phyloP scores from a whole-genome alignment of 2,113 vertebrate genomes.

The Zosterops borbonicus region DNA sequence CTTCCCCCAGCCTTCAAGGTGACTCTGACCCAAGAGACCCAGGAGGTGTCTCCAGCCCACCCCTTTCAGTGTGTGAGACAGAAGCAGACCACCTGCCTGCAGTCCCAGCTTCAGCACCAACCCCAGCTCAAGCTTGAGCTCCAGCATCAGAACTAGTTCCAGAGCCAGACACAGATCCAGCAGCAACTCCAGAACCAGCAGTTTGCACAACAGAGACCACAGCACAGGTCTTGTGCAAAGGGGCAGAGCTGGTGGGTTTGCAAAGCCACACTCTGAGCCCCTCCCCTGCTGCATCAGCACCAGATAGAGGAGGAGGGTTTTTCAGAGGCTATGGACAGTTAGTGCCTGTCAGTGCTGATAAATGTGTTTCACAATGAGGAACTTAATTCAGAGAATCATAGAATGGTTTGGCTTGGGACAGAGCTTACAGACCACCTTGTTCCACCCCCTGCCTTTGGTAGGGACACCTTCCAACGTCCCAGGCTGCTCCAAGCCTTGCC shows the following conservation, averaged over 20 bases:
- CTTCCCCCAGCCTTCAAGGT: background rate
- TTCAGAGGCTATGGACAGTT: background rate
- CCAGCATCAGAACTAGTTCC: background rate
- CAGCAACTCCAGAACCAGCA: background rate
- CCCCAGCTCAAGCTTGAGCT: background rate
- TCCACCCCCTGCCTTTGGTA: background rate
- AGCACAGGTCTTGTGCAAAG: background rate
- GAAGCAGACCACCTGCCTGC: background rate
- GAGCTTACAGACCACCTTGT: background rate
- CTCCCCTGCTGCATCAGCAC: background rate
- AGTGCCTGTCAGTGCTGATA: background rate
- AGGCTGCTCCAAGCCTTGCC: background rate
- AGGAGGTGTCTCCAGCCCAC: background rate
- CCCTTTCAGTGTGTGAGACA: too few species aligned
- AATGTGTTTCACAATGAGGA: background rate
- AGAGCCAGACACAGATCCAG: background rate
- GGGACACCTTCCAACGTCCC: background rate
- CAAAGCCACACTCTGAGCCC: background rate
- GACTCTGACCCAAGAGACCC: background rate
- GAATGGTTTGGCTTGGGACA: background rate
- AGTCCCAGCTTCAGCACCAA: background rate
- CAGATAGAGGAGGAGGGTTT: background rate
- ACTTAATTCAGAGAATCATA: background rate
- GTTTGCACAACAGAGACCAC: background rate
- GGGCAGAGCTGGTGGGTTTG: background rate